Evolutionary conservation across 2,888 invertebrate genomes (phyloP), one percentile per base, ranked within the genome.

Genomic region (Callosobruchus maculatus): DNA sequence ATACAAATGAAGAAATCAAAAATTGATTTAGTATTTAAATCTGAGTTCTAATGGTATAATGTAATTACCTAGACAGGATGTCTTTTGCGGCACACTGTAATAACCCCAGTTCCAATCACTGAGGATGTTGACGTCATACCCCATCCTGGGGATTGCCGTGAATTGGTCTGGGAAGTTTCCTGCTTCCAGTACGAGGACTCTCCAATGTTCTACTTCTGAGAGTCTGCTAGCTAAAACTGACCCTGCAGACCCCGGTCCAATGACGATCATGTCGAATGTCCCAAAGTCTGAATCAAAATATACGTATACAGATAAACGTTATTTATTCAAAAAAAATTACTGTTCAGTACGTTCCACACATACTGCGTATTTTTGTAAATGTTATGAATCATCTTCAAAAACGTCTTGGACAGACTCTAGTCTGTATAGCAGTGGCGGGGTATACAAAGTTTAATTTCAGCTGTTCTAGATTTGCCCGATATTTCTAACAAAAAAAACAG

Each of bases 231-330:
- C 90, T 26, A 90, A 81, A 13, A 89, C 87, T 4, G 89, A 86
- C 2, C 90, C 90, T 4, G 89, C 86, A 0, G 88, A 85, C 20
- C 89, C 89, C 5, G 88, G 87, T 0, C 89, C 89, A 7, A 88
- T 86, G 18, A 89, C 81, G 73, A 89, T 86, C 74, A 88, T 88
- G 77, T 89, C 89, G 78, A 84, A 89, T 21, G 70, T 68, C 20
- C 77, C 78, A 70, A 71, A 74, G 73, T 75, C 78, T 78, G 70
- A 31, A 73, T 7, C 1, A 49, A 49, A 49, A 26, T n/a, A n/a
- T n/a, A n/a, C n/a, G n/a, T n/a, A n/a, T n/a, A n/a, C n/a, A n/a
- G n/a, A n/a, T n/a, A n/a, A n/a, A n/a, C n/a, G n/a, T n/a, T n/a
- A n/a, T n/a, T n/a, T n/a, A n/a, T n/a, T n/a, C n/a, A n/a, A n/a